Evolutionary conservation across 2,888 invertebrate species (phyloP).

Genomic region (Cetonia aurata): DNA sequence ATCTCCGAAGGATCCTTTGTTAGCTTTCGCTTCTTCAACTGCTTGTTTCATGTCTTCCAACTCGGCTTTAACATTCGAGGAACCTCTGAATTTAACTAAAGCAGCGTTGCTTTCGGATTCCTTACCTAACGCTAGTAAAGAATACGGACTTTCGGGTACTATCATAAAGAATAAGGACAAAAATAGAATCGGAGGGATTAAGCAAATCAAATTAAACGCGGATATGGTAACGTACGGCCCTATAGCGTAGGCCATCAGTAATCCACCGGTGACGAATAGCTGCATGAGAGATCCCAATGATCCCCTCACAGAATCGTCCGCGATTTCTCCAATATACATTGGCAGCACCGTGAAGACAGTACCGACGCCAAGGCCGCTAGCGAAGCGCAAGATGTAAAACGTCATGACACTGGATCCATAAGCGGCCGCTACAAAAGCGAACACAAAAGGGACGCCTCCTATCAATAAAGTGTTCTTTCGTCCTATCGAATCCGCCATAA

Average conservation of each 20-base stretch:
- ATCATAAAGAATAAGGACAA: constrained; percentile 74
- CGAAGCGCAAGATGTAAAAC: constrained; percentile 47
- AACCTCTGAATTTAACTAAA: constrained; percentile 72
- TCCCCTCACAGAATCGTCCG: constrained; percentile 84
- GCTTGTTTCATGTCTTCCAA: constrained; percentile 64
- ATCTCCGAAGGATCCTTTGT: constrained; percentile 61
- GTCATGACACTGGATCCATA: constrained; percentile 42
- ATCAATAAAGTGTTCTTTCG: constrained; percentile 75
- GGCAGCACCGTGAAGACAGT: constrained; percentile 80
- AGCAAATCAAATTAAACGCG: constrained; percentile 74
- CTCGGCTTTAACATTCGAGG: constrained; percentile 73
- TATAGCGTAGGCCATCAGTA: constrained; percentile 75
- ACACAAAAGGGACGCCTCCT: constrained; percentile 73
- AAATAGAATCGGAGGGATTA: constrained; percentile 65
- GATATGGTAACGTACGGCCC: constrained; percentile 79
- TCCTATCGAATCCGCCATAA: constrained; percentile 73
- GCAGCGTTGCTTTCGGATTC: constrained; percentile 66
- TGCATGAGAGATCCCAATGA: constrained; percentile 80
- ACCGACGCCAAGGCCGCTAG: constrained; percentile 66
- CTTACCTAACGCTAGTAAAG: constrained; percentile 71
- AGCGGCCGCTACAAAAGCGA: constrained; percentile 62
- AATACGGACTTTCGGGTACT: constrained; percentile 86
- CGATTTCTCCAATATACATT: constrained; percentile 89
- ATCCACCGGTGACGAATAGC: constrained; percentile 75
- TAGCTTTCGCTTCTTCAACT: constrained; percentile 54